Percentiles rank a stretch among this genome's conserved stretches.
These are phyloP conservation scores for Zosterops borbonicus DNA, from an alignment of 2,113 vertebrate species.

Conservation along the genomic window DNA sequence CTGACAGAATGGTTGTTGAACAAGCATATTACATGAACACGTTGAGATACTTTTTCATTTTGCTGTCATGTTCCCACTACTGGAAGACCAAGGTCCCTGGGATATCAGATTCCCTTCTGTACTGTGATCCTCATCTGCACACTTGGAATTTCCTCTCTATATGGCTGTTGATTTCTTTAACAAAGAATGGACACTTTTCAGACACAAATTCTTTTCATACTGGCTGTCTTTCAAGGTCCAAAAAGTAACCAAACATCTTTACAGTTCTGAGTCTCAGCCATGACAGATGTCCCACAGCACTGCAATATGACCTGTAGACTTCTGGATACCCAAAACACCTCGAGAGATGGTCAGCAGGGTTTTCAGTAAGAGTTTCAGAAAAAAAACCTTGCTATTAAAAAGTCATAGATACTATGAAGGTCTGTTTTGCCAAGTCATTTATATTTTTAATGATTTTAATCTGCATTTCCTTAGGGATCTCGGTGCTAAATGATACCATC, in stretches of 20 bases:
- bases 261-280: neutral
- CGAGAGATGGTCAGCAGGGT: neutral
- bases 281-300: neutral
- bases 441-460: neutral
- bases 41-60: neutral
- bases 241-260: neutral
- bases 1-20: neutral
- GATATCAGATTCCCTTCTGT: neutral
- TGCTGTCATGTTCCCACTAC: neutral
- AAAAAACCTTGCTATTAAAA: neutral
- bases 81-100: neutral
- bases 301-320: neutral
- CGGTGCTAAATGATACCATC: neutral
- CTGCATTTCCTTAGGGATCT: neutral
- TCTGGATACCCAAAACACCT: neutral
- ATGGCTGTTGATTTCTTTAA: rapidly evolving
- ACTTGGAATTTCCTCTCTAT: neutral
- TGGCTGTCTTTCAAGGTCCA: neutral
- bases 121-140: no score
- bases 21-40: neutral
- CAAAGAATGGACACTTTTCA: neutral
- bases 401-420: neutral
- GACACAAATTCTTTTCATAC: neutral
- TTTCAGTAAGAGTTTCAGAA: neutral
- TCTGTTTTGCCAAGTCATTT: neutral